A percentile compares a stretch with the other conserved stretches of the same genome.
phyloP scores from a whole-genome alignment of 2,797 vertebrate species.

The Nannoperca australis region DNA sequence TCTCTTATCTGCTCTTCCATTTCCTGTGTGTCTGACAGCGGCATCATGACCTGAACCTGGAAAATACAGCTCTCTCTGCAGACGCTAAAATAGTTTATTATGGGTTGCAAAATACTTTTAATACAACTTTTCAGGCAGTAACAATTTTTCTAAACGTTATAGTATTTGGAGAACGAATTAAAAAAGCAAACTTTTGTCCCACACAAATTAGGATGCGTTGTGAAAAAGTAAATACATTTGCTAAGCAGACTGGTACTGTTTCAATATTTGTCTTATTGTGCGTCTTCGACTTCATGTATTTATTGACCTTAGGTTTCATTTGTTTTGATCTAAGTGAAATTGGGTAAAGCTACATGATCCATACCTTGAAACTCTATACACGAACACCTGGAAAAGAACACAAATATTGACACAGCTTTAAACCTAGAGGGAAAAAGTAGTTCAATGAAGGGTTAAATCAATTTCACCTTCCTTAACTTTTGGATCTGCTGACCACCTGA shows the following conservation, averaged over 20 bases:
- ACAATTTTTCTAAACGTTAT: not conserved
- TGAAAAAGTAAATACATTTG: not conserved
- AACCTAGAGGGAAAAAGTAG: not conserved
- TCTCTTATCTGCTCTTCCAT: constrained; percentile 62
- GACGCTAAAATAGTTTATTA: not conserved
- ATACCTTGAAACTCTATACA: constrained; percentile 54
- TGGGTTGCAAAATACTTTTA: not conserved
- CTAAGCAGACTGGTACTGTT: not conserved
- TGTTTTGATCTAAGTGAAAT: not conserved
- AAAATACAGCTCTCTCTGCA: constrained; percentile 80
- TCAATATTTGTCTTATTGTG: not conserved
- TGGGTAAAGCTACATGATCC: not conserved
- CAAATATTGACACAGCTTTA: not conserved
- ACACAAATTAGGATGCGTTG: not conserved
- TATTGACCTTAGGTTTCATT: not conserved
- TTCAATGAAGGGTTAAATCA: not conserved
- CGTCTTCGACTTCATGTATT: not conserved
- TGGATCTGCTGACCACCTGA: not conserved
- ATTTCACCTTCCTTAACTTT: not conserved
- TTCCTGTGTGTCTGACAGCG: constrained; percentile 52
- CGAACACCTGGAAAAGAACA: constrained; percentile 39
- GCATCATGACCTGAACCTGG: constrained; percentile 74
- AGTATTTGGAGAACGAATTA: not conserved
- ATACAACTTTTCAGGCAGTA: not conserved
- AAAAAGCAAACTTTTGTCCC: not conserved